phyloP scores from a whole-genome alignment of 2,888 invertebrate species.

The Thymelicus acteon region DNA sequence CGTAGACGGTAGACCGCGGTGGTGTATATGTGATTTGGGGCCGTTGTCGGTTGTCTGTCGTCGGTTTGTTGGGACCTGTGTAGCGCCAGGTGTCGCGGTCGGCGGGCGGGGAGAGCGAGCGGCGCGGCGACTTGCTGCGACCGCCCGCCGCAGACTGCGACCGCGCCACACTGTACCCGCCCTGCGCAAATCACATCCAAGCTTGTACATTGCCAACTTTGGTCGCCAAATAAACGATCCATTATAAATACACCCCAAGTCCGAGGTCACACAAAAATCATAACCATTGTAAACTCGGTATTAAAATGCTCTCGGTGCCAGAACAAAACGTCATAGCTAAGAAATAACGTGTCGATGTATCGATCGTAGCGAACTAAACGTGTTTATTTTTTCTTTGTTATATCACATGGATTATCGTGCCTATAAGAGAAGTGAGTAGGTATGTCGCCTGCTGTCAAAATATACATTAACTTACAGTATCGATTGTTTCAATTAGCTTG shows the following conservation, averaged over 20 bases:
- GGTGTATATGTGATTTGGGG: slow-evolving; percentile 34
- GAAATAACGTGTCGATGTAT: not conserved
- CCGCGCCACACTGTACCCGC: slow-evolving; percentile 86
- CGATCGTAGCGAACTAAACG: no score
- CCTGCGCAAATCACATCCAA: slow-evolving; percentile 37
- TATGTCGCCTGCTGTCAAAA: no score
- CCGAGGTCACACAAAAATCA: not conserved
- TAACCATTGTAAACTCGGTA: not conserved
- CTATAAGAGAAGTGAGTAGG: no score
- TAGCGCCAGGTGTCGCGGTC: slow-evolving; percentile 85
- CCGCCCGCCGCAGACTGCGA: slow-evolving; percentile 94
- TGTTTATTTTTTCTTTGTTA: no score
- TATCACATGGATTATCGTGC: no score
- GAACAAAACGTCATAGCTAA: not conserved
- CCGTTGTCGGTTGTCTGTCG: slow-evolving; percentile 51
- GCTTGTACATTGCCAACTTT: not conserved
- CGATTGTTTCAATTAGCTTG: no score
- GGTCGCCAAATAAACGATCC: not conserved
- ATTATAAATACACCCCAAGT: not conserved
- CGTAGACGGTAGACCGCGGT: not conserved
- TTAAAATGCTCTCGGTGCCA: not conserved
- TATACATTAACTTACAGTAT: no score
- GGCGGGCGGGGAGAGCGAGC: slow-evolving; percentile 93
- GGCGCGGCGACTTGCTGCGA: slow-evolving; percentile 92
- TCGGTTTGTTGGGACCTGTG: slow-evolving; percentile 73